Evolutionary conservation across 2,797 vertebrate species (phyloP), one percentile per base, ranked within the genome.

Genomic region (Acipenser ruthenus): DNA sequence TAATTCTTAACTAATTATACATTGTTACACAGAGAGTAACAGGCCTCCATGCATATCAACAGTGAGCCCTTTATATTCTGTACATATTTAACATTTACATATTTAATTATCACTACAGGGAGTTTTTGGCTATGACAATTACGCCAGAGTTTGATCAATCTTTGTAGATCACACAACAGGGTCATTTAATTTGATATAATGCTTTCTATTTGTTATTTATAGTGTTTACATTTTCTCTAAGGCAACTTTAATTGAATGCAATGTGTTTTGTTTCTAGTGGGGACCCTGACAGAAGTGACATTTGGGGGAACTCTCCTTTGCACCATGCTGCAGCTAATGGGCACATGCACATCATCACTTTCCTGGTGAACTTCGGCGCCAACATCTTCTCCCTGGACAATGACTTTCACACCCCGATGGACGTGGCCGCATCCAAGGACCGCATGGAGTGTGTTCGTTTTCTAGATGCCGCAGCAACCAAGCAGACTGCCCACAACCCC

Each of bases 271-370:
- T 76, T 73, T 71, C 60, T 78, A 99, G 97, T 68, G 97, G 96
- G 0, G 93, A 98, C 62, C 92, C 95, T 0, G 86, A 98, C 73
- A 91, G 75, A 67, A 94, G 94, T 55, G 97, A 99, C 82, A 97
- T 99, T 78, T 99, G 97, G 97, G 97, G 97, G 50, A 99, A 95
- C 73, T 97, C 95, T 0, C 92, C 96, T 0, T 75, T 99, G 55
- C 97, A 99, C 73, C 92, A 91, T 0, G 95, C 95, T 0, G 93
- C 95, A 23, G 78, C 84, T 63, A 97, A 97, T 0, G 93, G 94
- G 56, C 90, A 98, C 75, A 75, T 91, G 74, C 86, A 91, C 66
- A 95, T 96, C 0, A 76, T 99, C 71, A 92, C 92, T 6, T 99
- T 99, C 59, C 69, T 99, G 60, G 84, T 97, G 74, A 95, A 80